Evolutionary conservation across 2,797 vertebrate genomes (phyloP), one percentile per base, ranked within the genome.

Genomic region (Chelon auratus): DNA sequence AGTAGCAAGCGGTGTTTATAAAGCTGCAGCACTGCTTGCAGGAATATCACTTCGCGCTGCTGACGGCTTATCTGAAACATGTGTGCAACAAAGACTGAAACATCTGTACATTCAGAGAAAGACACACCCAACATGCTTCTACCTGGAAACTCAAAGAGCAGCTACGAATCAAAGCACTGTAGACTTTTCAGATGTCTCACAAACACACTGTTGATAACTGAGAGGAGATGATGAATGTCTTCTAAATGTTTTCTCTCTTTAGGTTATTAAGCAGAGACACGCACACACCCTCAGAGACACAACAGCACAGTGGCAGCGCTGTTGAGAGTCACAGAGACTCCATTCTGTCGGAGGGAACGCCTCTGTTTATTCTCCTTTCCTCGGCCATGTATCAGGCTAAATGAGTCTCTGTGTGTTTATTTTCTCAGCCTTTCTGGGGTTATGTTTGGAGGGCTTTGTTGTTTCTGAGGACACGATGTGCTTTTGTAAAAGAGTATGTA

Each of bases 301-400:
- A 79, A 68, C 82, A 39, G 68, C 66, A 53, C 75, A 84, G 81
- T 83, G 54, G 10, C 14, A 51, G 67, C 55, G 77, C 74, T 66
- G 76, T 74, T 33, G 43, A 68, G 72, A 72, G 70, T 79, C 80
- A 87, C 84, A 87, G 82, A 90, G 87, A 56, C 73, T 81, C 78
- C 61, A 45, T 84, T 91, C 88, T 91, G 81, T 69, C 43, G 10
- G 42, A 63, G 85, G 82, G 59, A 85, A 88, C 78, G 83, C 84
- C 84, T 88, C 77, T 89, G 86, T 90, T 92, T 91, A 88, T 90
- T 80, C 87, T 84, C 69, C 72, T 75, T 60, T 83, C 68, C 80
- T 83, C 81, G 18, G 72, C 52, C 58, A 4, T 77, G 77, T 56
- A 84, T 87, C 77, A 66, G 80, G 18, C 79, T 82, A 86, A 90